Base-by-base conservation (phyloP, 2,888 invertebrate species). In the Nymphalis c-album region DNA sequence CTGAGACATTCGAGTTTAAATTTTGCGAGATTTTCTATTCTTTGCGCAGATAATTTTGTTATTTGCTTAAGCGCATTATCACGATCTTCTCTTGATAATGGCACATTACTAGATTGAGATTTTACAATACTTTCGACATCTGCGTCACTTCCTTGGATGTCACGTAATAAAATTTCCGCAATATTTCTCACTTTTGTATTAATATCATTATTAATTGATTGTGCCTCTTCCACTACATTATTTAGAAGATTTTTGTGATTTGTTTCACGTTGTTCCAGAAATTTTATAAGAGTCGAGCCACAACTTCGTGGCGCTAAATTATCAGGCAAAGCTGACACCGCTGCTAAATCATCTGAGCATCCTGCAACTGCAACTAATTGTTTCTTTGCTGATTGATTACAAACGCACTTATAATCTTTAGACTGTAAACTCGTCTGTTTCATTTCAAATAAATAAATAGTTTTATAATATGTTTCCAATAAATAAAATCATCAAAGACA, bases 271-370 rank as follows among this genome's bases (percentile, higher is more conserved):
- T 86, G 73, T 73, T 83, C 81, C 0, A 91, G 77, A 69, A 87
- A 91, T 53, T 86, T 84, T 1, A 73, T 74, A 16, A 91, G 85
- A 40, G 79, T 80, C 2, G 85, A 75, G 0, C 90, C 86, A 17
- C 86, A 79, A 31, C 74, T 83, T 60, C 74, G 78, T 13, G 88
- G 88, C 6, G 75, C 71, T 88, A 86, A 89, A 5, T 83, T 70
- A 7, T 85, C 80, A 4, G 91, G 91, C 48, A 91, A 74, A 0
- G 82, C 71, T 1, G 86, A 84, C 1, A 89, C 88, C 1, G 86
- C 90, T 45, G 82, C 82, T 7, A 76, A 71, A 70, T 91, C 90
- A 22, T 85, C 81, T 4, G 82, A 72, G 71, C 85, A 88, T 7
- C 85, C 84, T 2, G 80, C 72, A 22, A 73, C 61, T 13, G 82